These are phyloP conservation scores for Macrophya annulata DNA, from an alignment of 2,888 invertebrate genomes.

Conservation along the genomic window DNA sequence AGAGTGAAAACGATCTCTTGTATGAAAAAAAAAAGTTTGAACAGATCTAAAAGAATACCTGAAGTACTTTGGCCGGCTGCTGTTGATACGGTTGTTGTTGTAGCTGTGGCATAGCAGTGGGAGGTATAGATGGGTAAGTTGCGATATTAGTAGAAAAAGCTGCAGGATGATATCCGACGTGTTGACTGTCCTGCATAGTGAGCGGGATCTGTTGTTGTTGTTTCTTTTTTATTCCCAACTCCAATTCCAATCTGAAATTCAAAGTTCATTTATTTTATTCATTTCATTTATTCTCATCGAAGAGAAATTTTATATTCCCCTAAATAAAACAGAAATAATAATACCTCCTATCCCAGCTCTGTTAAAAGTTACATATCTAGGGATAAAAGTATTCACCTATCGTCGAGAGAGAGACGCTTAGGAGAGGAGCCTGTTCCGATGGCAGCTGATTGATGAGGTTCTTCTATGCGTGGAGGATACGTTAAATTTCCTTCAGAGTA, in stretches of 20 bases:
- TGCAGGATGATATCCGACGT: conserved; percentile 56
- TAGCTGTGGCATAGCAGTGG: conserved; percentile 62
- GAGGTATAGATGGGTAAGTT: conserved; percentile 67
- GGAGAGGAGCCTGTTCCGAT: conserved; percentile 80
- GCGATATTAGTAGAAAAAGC: conserved; percentile 52
- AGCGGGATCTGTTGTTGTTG: conserved; percentile 56
- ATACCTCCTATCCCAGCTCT: neutral
- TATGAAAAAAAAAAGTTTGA: neutral
- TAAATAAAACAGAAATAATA: neutral
- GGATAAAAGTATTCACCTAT: conserved; percentile 73
- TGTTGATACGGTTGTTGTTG: conserved; percentile 71
- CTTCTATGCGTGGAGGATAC: conserved; percentile 76
- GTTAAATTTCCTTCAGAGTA: conserved; percentile 76
- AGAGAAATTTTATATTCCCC: neutral
- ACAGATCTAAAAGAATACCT: conserved; percentile 64
- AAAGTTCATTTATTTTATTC: neutral
- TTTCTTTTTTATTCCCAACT: conserved; percentile 81
- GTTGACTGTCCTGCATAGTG: conserved; percentile 49
- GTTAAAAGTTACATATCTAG: neutral
- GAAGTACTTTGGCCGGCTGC: conserved; percentile 74
- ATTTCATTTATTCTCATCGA: neutral
- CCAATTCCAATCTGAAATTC: conserved; percentile 80
- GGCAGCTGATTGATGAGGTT: conserved; percentile 60
- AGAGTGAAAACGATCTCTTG: neutral
- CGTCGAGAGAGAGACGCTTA: conserved; percentile 83